These are phyloP conservation scores for Sternotherus odoratus DNA, from an alignment of 2,797 vertebrate genomes.

Conservation along the genomic window DNA sequence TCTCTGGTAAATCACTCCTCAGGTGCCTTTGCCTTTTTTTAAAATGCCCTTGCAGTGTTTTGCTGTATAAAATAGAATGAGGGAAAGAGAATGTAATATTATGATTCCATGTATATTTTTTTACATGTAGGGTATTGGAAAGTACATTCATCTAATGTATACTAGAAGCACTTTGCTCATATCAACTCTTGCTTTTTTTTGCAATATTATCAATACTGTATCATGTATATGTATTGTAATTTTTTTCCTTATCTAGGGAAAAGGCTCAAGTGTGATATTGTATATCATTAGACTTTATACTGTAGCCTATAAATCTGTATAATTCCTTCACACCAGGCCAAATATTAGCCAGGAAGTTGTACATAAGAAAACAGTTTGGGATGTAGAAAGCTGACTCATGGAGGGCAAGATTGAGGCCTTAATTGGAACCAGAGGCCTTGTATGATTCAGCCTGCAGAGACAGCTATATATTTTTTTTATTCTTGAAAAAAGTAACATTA, in stretches of 20 bases:
- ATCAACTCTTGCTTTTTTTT: not conserved
- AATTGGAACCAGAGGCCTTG: not conserved
- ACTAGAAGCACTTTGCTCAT: not conserved
- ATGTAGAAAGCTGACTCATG: not conserved
- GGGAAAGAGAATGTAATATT: constrained; percentile 36
- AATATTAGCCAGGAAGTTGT: not conserved
- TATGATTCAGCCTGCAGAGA: not conserved
- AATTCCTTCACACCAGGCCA: not conserved
- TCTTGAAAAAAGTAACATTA: not conserved
- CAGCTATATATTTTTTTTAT: not conserved
- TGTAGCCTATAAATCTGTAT: not conserved
- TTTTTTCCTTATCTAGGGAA: not conserved
- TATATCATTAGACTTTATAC: not conserved
- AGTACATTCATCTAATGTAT: not conserved
- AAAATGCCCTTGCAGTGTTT: constrained; percentile 38
- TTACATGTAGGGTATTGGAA: not conserved
- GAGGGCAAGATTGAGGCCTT: not conserved
- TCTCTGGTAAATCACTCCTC: constrained; percentile 55
- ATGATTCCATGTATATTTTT: constrained; percentile 31
- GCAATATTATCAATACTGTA: not conserved
- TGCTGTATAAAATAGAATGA: constrained; percentile 55
- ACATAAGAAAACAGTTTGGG: not conserved
- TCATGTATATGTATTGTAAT: not conserved
- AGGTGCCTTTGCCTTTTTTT: constrained; percentile 69
- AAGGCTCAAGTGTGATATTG: not conserved